Conservation (phyloP, 1,140 invertebrate genomes). For the Trichomalopsis sarcophagae region DNA sequence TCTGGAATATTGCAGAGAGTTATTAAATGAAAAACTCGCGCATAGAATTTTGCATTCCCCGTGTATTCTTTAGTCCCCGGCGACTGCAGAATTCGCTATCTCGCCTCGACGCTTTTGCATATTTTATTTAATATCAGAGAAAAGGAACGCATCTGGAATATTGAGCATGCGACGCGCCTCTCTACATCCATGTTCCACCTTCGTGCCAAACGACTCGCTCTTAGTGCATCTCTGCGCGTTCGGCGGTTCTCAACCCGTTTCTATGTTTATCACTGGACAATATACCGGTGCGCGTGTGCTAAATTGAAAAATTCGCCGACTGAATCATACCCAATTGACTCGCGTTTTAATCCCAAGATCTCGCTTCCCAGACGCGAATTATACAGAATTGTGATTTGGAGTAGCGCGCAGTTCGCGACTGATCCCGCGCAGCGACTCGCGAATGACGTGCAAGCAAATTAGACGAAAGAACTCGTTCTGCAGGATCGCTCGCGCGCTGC, state of each 20-base stretch:
- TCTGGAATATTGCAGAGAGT: slow-evolving; percentile 55
- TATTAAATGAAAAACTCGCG: background rate
- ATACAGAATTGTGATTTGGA: background rate
- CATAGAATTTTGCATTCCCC: background rate
- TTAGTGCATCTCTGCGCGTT: slow-evolving; percentile 60
- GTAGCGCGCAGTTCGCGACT: background rate
- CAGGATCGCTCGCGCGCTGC: background rate
- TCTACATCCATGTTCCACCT: slow-evolving; percentile 53
- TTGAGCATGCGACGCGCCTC: slow-evolving; percentile 66
- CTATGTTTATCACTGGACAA: background rate
- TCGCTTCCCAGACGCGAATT: background rate
- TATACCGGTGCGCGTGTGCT: too few species aligned
- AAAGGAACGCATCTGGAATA: slow-evolving; percentile 68
- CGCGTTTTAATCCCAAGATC: background rate
- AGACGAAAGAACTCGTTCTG: slow-evolving; percentile 10
- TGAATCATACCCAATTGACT: background rate
- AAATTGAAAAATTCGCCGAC: too few species aligned
- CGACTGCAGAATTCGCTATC: background rate
- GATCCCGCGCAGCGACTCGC: background rate
- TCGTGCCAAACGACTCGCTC: slow-evolving; percentile 54
- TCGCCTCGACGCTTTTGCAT: slow-evolving; percentile 58
- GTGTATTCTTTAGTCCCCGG: background rate
- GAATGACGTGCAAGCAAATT: slow-evolving; percentile 25
- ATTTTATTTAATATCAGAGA: slow-evolving; percentile 75
- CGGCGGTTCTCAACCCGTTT: slow-evolving; percentile 65